Base-by-base conservation (phyloP, 2,797 vertebrate genomes). In the Corythornis leucogaster region DNA sequence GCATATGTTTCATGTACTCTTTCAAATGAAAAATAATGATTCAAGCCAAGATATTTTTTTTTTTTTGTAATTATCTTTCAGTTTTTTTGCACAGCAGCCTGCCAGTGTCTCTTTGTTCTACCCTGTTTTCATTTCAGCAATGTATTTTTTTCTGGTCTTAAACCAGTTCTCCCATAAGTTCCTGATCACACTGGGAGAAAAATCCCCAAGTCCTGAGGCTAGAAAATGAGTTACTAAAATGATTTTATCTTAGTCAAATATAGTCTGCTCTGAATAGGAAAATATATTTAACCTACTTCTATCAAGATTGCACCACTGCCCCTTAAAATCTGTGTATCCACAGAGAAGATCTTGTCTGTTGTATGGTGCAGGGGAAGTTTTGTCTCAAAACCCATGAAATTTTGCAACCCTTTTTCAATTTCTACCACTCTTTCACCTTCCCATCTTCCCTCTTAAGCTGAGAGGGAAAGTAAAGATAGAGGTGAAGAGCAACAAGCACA, bases 1-100 rank as follows among this genome's bases (percentile, higher is more conserved):
- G 63, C 87, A 51, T 92, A 48, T 71, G 58, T 94, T 97, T 96
- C 85, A 93, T 89, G 89, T 87, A 58, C 45, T 55, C 54, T 85
- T 79, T 81, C 77, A 86, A 80, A 58, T 86, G 62, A 94, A 93
- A 94, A 94, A 75, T 80, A 80, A 73, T 70, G 19, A 85, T 91
- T 87, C 1, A 2, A 94, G 85, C 90, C 79, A 92, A 91, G 68
- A 42, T n/a, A 38, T 38, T 40, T 40, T 40, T 15, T 38, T 38
- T 67, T 87, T 95, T 90, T 89, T 55, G 46, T 91, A 95, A 87
- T 77, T 89, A 50, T 89, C 58, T 80, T 69, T 75, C 76, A 80
- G 38, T 10, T 94, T 96, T 91, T 91, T 81, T 63, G 40, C 62
- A 58, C 84, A 76, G 91, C 61, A 91, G 59, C 40, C 76, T 90